phyloP scores from a whole-genome alignment of 2,113 vertebrate genomes.

The Atrichornis clamosus region DNA sequence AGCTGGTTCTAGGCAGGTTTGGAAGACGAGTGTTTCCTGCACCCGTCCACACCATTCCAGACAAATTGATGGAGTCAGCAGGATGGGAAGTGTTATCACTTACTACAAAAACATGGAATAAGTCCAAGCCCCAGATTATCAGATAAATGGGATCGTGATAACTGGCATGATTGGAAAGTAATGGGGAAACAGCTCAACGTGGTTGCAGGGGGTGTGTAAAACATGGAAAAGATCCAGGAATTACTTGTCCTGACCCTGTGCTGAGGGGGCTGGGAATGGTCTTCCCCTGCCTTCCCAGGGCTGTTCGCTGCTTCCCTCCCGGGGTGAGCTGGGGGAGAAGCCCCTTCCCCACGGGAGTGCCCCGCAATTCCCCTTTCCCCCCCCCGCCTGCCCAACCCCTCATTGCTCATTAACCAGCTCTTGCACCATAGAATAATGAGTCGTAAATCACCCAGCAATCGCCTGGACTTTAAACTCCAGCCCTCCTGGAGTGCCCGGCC shows the following conservation, averaged over 20 bases:
- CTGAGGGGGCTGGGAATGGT: background rate
- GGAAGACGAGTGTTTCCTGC: background rate
- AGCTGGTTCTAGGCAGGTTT: background rate
- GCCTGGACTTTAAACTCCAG: constrained; percentile 21
- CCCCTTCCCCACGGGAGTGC: background rate
- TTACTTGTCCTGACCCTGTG: background rate
- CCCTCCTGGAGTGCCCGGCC: background rate
- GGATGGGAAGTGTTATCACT: background rate
- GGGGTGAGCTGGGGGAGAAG: background rate
- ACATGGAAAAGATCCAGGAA: background rate
- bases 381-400: background rate
- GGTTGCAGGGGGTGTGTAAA: background rate
- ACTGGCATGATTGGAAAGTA: background rate
- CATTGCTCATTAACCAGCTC: constrained; percentile 60
- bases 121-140: background rate
- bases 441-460: constrained; percentile 1
- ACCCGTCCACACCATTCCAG: background rate
- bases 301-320: background rate
- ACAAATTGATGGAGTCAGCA: background rate
- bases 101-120: background rate
- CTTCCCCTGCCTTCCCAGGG: background rate
- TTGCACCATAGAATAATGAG: background rate
- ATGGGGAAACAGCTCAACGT: background rate
- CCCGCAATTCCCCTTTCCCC: background rate
- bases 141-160: background rate